Base-by-base conservation (phyloP, 1,140 invertebrate genomes). In the Temnothorax longispinosus region DNA sequence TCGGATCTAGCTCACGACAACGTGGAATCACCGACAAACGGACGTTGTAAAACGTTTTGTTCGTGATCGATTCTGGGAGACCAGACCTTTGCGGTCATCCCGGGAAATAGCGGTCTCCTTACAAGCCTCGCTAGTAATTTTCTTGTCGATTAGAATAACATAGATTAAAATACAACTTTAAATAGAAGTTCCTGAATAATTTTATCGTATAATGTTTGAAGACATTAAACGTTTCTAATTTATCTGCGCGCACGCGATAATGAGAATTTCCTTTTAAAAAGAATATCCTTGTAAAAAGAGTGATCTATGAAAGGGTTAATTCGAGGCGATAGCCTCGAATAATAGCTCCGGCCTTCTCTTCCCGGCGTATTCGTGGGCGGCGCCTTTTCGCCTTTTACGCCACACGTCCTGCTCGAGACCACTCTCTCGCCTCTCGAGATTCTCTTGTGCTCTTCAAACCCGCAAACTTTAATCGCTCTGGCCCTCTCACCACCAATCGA, bases 401-500 rank as follows among this genome's bases (percentile, higher is more conserved):
- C 54, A 32, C 77, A 35, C 52, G 18, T 64, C 41, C 8, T 54
- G 6, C 15, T 77, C 32, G 41, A 84, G 38, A 74, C 38, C 27
- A 58, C n/a, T 71, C 77, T 52, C 47, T 67, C 10, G 35, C 32
- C 21, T 52, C 58, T 60, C n/a, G 8, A 88, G 52, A 67, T 50
- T 72, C 74, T 21, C 15, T 50, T 27, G 67, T 86, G 44, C 47
- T 71, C 84, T 64, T 76, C 35, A 64, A 81, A 75, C 67, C 76
- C 74, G 87, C 76, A 65, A 84, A 89, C 69, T 87, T 72, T 90
- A 89, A 90, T 89, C 88, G 72, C 38, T 65, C 69, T 81, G 38
- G 18, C 75, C 77, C 71, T 76, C 62, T 82, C n/a, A 71, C 58
- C 35, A 18, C 21, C 56, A 67, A 65, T 80, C 32, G 87, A 77